A percentile compares a stretch with the other conserved stretches of the same genome.
Evolutionary conservation across 2,797 vertebrate genomes (phyloP).

Genomic region (Intellagama lesueurii): DNA sequence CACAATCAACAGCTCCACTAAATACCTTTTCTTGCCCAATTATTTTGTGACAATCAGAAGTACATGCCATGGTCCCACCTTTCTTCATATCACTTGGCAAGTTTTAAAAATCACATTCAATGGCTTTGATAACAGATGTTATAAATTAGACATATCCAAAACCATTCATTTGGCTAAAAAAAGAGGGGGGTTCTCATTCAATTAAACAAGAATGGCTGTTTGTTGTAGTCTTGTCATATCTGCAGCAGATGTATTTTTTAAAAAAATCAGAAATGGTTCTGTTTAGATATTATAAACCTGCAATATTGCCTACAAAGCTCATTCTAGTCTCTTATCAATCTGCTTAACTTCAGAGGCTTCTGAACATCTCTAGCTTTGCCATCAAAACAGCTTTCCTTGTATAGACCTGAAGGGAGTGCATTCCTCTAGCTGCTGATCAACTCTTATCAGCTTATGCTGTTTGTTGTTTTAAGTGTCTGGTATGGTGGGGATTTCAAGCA

Average conservation of each 20-base stretch:
- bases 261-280: too few relatives aligned
- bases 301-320: background rate
- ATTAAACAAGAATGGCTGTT: too few relatives aligned
- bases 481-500: constrained; percentile 3
- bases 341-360: background rate
- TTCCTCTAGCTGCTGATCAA: background rate
- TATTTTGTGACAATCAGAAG: too few relatives aligned
- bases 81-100: background rate
- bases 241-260: too few relatives aligned
- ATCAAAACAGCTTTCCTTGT: background rate
- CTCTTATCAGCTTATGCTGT: background rate
- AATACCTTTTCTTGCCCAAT: too few relatives aligned
- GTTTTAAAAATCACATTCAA: too few relatives aligned
- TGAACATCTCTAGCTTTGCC: background rate
- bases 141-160: background rate
- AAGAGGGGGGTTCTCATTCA: background rate
- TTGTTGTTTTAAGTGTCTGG: fast-evolving
- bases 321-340: background rate
- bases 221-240: background rate
- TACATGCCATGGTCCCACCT: too few relatives aligned
- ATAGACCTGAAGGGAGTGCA: background rate
- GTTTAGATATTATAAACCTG: background rate
- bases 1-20: background rate
- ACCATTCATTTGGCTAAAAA: background rate
- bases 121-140: background rate